Evolutionary conservation across 1,140 invertebrate species (phyloP).

Genomic region (Trichoplusia ni): DNA sequence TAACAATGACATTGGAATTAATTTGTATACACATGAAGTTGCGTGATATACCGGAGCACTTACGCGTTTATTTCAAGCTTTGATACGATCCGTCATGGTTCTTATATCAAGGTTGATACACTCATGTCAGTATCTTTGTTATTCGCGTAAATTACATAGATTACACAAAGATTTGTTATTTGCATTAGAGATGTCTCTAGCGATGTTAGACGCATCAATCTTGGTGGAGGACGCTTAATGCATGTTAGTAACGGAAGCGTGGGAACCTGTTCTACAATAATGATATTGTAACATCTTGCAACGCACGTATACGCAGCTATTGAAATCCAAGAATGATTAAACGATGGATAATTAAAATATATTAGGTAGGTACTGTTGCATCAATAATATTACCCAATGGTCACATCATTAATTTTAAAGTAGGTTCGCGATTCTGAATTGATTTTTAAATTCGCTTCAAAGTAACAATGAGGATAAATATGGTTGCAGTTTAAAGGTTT

Average conservation of each 20-base stretch:
- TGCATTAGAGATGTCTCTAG: constrained; percentile 11
- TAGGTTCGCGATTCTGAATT: constrained; percentile 25
- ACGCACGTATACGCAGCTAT: too few species aligned
- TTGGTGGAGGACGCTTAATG: background rate
- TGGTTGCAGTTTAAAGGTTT: constrained; percentile 19
- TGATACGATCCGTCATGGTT: constrained; percentile 32
- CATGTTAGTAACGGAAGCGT: constrained; percentile 10
- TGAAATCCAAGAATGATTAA: too few species aligned
- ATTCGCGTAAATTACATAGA: constrained; percentile 20
- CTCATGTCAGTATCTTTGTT: constrained; percentile 20
- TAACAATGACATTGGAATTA: constrained; percentile 29
- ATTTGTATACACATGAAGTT: constrained; percentile 10
- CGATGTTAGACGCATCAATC: constrained; percentile 5
- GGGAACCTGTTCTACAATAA: constrained; percentile 1
- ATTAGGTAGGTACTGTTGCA: too few species aligned
- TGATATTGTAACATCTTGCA: constrained; percentile 15
- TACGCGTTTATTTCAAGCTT: constrained; percentile 2
- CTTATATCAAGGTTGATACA: constrained; percentile 27
- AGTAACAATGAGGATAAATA: constrained; percentile 28
- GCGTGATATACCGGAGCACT: constrained; percentile 15
- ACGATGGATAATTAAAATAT: constrained; percentile 17
- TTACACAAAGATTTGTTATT: constrained; percentile 10
- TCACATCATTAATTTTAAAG: constrained; percentile 14
- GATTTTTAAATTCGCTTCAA: constrained; percentile 12
- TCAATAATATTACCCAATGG: constrained; percentile 28